Conservation (phyloP, 1,140 invertebrate genomes). For the Pachyrhynchus sulphureomaculatus region DNA sequence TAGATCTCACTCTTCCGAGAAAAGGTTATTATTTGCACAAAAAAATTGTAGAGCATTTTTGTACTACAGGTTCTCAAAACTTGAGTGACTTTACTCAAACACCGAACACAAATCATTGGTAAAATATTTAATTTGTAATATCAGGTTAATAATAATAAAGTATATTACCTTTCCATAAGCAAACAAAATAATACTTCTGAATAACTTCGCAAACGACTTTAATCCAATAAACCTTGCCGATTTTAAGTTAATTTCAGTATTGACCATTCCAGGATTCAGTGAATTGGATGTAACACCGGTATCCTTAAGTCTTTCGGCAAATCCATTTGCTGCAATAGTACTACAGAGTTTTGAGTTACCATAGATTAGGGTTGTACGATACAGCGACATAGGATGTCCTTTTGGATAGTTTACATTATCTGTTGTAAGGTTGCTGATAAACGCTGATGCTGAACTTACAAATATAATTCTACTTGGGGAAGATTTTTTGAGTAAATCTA, state of each 20-base stretch:
- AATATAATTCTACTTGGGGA: conserved; percentile 46
- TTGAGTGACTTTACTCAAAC: no score
- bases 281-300: conserved; percentile 54
- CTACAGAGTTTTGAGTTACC: conserved; percentile 47
- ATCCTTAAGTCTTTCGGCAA: conserved; percentile 42
- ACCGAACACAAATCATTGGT: no score
- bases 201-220: conserved; percentile 29
- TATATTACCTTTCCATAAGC: conserved; percentile 37
- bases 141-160: no score
- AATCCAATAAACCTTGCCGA: conserved; percentile 34
- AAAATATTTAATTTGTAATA: no score
- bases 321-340: conserved; percentile 44
- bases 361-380: conserved; percentile 39
- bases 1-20: no score
- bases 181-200: conserved; percentile 26
- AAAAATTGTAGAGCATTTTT: no score
- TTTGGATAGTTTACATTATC: conserved; percentile 41
- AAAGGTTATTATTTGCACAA: no score
- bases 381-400: conserved; percentile 32
- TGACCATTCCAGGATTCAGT: conserved; percentile 58
- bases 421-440: conserved; percentile 36
- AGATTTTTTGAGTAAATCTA: conserved; percentile 51
- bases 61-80: no score
- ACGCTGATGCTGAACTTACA: conserved; percentile 42
- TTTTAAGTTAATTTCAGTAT: conserved; percentile 51